Evolutionary conservation across 2,888 invertebrate genomes (phyloP).

Genomic region (Linnaemya vulpina): DNA sequence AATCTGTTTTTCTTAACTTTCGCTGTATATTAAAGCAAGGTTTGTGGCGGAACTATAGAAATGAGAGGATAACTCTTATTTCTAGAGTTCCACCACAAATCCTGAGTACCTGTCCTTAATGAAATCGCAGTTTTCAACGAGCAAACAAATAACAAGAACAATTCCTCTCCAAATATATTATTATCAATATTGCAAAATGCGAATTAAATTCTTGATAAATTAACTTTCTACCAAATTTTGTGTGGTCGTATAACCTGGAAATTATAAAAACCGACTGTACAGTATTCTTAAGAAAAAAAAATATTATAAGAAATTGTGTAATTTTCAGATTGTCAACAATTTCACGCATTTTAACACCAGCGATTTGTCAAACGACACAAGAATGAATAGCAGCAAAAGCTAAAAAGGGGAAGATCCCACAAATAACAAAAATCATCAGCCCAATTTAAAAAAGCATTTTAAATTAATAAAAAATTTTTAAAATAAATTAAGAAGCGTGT

Average conservation of each 20-base stretch:
- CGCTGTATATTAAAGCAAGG: no score
- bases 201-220: neutral
- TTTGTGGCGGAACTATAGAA: no score
- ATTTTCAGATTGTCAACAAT: slow-evolving; percentile 63
- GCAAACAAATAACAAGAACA: no score
- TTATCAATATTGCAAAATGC: no score
- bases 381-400: neutral
- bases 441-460: neutral
- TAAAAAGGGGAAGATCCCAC: neutral
- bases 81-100: no score
- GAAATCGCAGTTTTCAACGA: no score
- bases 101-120: no score
- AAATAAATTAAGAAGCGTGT: neutral
- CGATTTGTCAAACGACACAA: slow-evolving; percentile 54
- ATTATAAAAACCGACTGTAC: neutral
- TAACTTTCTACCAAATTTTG: neutral
- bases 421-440: neutral
- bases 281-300: neutral
- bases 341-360: slow-evolving; percentile 62
- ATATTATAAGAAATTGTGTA: slow-evolving; percentile 63
- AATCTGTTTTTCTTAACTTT: no score
- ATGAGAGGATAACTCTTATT: no score
- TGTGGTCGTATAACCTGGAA: neutral
- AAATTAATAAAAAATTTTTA: neutral
- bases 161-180: no score